Conservation (phyloP, 2,888 invertebrate genomes). For the Drosophila melanocephala region DNA sequence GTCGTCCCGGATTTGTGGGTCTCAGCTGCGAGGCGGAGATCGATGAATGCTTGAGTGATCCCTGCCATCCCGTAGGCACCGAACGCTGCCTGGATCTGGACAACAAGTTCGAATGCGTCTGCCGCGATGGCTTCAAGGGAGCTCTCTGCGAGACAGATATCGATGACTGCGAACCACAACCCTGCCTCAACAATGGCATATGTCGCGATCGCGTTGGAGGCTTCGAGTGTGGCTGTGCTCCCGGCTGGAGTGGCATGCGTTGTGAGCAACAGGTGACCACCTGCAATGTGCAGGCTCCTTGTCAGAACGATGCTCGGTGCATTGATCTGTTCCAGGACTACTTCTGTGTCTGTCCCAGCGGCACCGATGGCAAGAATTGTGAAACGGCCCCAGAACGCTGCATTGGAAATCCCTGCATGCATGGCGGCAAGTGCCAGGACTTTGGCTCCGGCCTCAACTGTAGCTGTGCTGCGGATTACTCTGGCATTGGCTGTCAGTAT, state of each 20-base stretch:
- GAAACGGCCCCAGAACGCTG: conserved; percentile 97
- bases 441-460: conserved; percentile 98
- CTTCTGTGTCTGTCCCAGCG: conserved; percentile 91
- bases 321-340: conserved; percentile 93
- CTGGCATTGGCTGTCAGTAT: conserved; percentile 96
- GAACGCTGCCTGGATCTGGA: conserved; percentile 95
- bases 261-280: conserved; percentile 95
- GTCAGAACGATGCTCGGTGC: conserved; percentile 96
- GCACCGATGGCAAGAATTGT: conserved; percentile 98
- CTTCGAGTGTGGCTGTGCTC: conserved; percentile 92
- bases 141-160: conserved; percentile 93
- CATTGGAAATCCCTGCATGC: conserved; percentile 92
- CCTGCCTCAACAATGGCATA: conserved; percentile 95
- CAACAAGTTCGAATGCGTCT: conserved; percentile 94
- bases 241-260: conserved; percentile 94
- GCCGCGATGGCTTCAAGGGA: conserved; percentile 95
- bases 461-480: conserved; percentile 94
- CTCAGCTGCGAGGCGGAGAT: conserved; percentile 97
- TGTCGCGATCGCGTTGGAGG: conserved; percentile 94
- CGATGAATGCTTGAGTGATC: conserved; percentile 96
- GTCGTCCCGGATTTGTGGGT: conserved; percentile 96
- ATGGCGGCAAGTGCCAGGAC: conserved; percentile 97
- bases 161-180: conserved; percentile 93
- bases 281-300: conserved; percentile 92
- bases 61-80: conserved; percentile 95